Evolutionary conservation across 1,140 invertebrate genomes (phyloP), one percentile per base, ranked within the genome.

Genomic region (Pissodes strobi): DNA sequence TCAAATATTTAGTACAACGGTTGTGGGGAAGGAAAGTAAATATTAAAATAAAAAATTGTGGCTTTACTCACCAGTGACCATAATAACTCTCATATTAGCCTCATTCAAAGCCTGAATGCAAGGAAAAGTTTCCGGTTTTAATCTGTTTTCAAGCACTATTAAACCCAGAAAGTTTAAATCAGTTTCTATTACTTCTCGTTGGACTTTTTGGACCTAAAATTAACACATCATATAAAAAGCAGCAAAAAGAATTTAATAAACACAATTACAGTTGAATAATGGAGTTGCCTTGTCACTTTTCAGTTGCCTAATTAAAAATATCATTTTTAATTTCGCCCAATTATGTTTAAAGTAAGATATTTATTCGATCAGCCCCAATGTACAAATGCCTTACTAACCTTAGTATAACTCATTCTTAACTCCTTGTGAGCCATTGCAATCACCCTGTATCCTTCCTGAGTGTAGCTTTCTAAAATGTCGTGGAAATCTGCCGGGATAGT

Each of bases 41-140:
- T 27, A 27, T 27, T 27, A 9, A 9, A 9, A 27, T 27, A 15
- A 39, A 39, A 15, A n/a, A 39, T 3, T 5, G 13, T n/a, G n/a
- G 2, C 3, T 39, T 34, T 17, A 74, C 68, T 76, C 76, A 92
- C 91, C 93, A 45, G 97, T 99, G 10, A 99, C 90, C 97, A 99
- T 99, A 8, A 98, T 85, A 4, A 92, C 87, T 53, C 93, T 85
- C 60, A 99, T 93, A 66, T 90, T 85, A 0, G 97, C 97, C n/a
- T 87, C 80, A 60, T 87, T 87, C 12, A 99, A 79, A 57, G 88
- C 83, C 49, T 84, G 78, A 39, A 98, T 96, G 4, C 95, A 89
- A 4, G 86, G 83, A 2, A 86, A 85, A 0, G 94, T 95, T 72
- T 94, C 88, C 1, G 87, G 83, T 76, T 99, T 98, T 12, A 99